phyloP scores from a whole-genome alignment of 2,113 vertebrate species.

The Alligator mississippiensis region DNA sequence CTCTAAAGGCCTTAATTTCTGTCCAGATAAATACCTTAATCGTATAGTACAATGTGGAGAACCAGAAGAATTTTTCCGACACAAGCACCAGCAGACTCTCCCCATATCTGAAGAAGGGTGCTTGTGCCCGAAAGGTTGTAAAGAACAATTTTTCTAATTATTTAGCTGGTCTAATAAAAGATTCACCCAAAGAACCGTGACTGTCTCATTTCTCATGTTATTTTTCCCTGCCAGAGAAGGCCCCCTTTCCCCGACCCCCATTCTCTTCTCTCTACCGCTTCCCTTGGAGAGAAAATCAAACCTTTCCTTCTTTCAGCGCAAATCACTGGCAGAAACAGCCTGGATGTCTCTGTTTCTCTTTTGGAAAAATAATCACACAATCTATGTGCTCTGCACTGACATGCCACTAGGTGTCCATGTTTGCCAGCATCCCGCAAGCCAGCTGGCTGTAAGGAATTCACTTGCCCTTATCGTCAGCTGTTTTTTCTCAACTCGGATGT shows the following conservation, averaged over 20 bases:
- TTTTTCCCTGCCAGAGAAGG: neutral
- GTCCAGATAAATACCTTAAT: too few relatives aligned
- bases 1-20: too few relatives aligned
- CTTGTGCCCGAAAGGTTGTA: too few relatives aligned
- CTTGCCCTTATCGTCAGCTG: neutral
- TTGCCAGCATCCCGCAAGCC: conserved; percentile 27
- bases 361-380: neutral
- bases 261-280: neutral
- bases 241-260: neutral
- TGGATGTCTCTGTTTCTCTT: neutral
- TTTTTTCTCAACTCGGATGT: neutral
- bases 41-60: too few relatives aligned
- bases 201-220: neutral
- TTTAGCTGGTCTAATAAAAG: too few relatives aligned
- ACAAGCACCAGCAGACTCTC: too few relatives aligned
- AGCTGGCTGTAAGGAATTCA: neutral
- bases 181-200: too few relatives aligned
- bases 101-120: too few relatives aligned
- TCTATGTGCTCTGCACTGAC: neutral
- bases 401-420: conserved; percentile 74
- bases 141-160: too few relatives aligned
- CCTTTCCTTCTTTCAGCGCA: neutral
- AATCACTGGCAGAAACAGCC: neutral
- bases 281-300: neutral
- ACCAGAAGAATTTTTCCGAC: too few relatives aligned